Evolutionary conservation across 2,797 vertebrate species (phyloP), one percentile per base, ranked within the genome.

Genomic region (Silurus aristotelis): DNA sequence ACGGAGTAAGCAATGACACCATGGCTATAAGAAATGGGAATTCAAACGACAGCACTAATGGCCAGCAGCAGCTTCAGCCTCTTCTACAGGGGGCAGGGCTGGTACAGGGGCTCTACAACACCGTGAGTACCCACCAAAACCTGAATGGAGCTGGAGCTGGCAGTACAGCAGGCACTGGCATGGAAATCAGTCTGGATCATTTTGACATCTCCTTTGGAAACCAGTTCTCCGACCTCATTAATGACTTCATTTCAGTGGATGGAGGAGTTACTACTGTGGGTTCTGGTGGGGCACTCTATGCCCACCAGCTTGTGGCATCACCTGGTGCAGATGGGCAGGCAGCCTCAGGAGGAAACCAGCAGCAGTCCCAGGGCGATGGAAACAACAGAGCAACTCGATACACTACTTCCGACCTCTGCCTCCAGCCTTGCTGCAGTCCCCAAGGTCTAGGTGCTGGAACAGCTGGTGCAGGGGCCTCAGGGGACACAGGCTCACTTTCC

Each of bases 201-300:
- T 99, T 99, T 70, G 98, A 99, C 92, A 99, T 99, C 94, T 99
- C 98, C 91, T 99, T 99, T 90, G 97, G 98, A 91, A 99, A 99
- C 94, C 98, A 99, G 94, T 99, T 99, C 92, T 99, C 98, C 8
- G 98, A 99, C 95, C 97, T 99, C 92, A 99, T 99, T 89, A 99
- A 98, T 0, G 98, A 99, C 91, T 99, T 99, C 93, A 99, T 99
- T 93, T 98, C 98, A 0, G 98, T 99, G 90, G 98, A 99, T 85
- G 96, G 97, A 83, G 96, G 96, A 79, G 93, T 96, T 86, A 92
- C 96, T 20, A 83, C 96, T 78, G 96, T 99, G 92, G 92, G 95
- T 27, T 91, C 93, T 20, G 93, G 96, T 67, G 95, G 96, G 82
- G 91, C 96, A 63, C 94, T 99, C 14, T 99, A 99, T 2, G 95